These are phyloP conservation scores for Crocidura indochinensis DNA, from an alignment of 2,797 vertebrate species.

Conservation along the genomic window DNA sequence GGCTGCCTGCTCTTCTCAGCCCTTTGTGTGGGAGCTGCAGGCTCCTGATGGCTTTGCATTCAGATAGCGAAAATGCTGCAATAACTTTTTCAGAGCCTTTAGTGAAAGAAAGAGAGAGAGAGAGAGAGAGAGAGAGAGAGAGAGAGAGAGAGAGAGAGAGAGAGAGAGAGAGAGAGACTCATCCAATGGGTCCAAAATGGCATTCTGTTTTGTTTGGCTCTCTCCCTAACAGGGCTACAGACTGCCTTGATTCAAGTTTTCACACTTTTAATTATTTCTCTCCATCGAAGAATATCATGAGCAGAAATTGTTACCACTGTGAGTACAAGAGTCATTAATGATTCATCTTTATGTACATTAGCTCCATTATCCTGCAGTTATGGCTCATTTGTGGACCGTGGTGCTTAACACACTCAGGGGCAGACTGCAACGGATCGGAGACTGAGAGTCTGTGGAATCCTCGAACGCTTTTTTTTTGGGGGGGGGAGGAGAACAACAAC, in stretches of 20 bases:
- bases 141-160: no score
- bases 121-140: neutral
- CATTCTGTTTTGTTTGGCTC: neutral
- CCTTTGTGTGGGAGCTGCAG: neutral
- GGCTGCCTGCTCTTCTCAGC: neutral
- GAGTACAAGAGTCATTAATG: neutral
- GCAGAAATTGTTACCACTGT: no score
- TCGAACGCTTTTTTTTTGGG: neutral
- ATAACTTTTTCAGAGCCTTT: neutral
- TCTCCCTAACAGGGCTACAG: neutral
- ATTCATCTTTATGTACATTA: neutral
- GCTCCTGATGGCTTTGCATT: neutral
- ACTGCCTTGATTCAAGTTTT: neutral
- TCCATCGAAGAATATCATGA: neutral
- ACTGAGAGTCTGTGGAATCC: neutral
- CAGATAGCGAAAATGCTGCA: neutral
- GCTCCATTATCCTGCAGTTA: no score
- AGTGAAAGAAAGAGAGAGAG: neutral
- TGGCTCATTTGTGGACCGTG: neutral
- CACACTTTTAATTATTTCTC: neutral
- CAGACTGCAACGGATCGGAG: neutral
- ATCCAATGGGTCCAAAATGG: neutral
- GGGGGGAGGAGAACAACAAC: neutral
- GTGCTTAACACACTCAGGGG: neutral
- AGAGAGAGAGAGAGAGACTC: no score